A percentile compares a stretch with the other conserved stretches of the same genome.
Evolutionary conservation across 2,797 vertebrate genomes (phyloP).

Genomic region (Dipus sagitta): DNA sequence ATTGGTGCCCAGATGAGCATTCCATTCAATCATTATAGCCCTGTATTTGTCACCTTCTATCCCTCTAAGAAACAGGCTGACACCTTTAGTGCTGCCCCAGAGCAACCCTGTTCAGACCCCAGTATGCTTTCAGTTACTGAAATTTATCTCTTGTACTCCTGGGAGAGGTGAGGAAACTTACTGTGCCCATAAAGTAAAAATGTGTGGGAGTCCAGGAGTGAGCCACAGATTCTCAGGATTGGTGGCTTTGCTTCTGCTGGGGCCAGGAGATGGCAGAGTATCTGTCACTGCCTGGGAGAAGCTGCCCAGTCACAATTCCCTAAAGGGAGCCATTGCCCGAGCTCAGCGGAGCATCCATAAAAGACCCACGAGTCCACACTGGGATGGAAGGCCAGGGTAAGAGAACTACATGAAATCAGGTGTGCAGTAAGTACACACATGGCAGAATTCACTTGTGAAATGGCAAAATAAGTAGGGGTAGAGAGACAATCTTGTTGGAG

Average conservation of each 20-base stretch:
- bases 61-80: not conserved
- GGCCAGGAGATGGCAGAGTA: not conserved
- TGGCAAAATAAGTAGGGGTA: not conserved
- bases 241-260: accelerated
- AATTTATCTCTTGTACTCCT: accelerated
- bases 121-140: accelerated
- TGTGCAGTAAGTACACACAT: accelerated
- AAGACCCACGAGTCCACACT: too few relatives aligned
- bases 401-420: not conserved
- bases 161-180: accelerated
- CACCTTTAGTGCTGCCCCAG: not conserved
- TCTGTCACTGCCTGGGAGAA: not conserved
- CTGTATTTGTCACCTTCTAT: accelerated
- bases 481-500: too few relatives aligned
- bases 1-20: not conserved
- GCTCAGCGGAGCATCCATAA: too few relatives aligned
- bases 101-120: not conserved
- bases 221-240: too few relatives aligned
- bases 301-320: not conserved
- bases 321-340: too few relatives aligned
- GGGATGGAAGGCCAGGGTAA: too few relatives aligned
- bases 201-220: accelerated
- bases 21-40: not conserved
- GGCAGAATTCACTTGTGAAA: not conserved
- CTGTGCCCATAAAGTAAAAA: not conserved